Base-by-base conservation (phyloP, 1,140 invertebrate species). In the Drosophila obscura region DNA sequence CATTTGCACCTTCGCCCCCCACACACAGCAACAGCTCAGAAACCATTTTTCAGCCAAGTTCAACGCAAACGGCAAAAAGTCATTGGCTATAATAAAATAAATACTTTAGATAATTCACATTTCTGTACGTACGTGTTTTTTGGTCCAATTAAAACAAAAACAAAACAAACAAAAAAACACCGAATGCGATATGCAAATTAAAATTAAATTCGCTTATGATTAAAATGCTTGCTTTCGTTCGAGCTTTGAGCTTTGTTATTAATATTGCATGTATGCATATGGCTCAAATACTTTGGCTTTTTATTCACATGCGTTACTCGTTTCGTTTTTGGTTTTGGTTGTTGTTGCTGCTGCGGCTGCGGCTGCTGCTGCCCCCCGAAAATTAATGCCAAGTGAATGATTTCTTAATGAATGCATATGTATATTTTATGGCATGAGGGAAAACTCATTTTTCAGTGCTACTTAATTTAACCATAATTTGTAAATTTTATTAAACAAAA, bases 351-450 rank as follows among this genome's bases (percentile, higher is more conserved):
- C 31, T 41, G 16, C 51, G n/a, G 63, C 73, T 64, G 57, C 31
- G 31, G 16, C 51, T 39, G 63, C 73, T 64, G 57, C 31, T 41
- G 16, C 4, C 26, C 0, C 0, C 11, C 8, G 31, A 53, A 76
- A 68, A 76, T 76, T 60, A 74, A 75, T 59, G 56, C 8, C 57
- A 59, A 76, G 73, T 76, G 73, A 76, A 76, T 76, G 73, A 76
- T 68, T 76, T 76, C 56, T 76, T 76, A 76, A 76, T 75, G 41
- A 72, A 72, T 72, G 67, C 67, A 56, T 56, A 55, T 51, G 39
- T 44, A 39, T 64, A 56, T 64, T 73, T 73, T 63, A 64, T 73
- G 57, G 51, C 13, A 68, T 19, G 65, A 50, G 67, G 67, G 52
- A 71, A 71, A 69, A 71, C 24, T 53, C 73, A 73, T 73, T 73